These are phyloP conservation scores for Gallinago nigripennis DNA, from an alignment of 2,797 vertebrate genomes.

Conservation along the genomic window DNA sequence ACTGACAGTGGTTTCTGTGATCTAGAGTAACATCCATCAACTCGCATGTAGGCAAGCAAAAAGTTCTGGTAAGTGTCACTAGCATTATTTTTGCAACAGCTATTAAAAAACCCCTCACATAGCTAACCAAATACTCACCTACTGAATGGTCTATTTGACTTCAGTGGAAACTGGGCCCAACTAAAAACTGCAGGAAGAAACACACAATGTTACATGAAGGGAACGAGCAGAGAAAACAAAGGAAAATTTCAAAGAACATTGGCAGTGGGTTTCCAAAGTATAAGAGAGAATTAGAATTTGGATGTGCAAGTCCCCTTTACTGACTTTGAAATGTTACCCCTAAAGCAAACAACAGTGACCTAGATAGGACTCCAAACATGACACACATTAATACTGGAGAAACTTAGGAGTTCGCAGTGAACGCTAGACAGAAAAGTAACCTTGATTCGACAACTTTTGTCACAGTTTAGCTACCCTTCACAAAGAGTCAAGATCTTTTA, in stretches of 20 bases:
- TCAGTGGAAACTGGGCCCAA: background rate
- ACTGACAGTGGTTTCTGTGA: background rate
- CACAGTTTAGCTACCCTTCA: background rate
- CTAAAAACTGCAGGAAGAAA: background rate
- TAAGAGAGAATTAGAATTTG: background rate
- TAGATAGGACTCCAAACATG: background rate
- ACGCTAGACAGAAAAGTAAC: background rate
- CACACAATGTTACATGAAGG: background rate
- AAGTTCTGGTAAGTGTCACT: background rate
- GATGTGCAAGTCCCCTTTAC: background rate
- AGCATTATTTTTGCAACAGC: constrained; percentile 11
- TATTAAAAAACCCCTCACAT: background rate
- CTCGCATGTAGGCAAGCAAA: background rate
- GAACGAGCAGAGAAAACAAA: constrained; percentile 2
- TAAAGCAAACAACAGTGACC: background rate
- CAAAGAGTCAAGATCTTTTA: background rate
- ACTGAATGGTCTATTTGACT: background rate
- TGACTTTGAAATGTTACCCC: background rate
- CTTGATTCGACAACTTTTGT: background rate
- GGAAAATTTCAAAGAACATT: background rate
- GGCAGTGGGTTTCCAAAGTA: background rate
- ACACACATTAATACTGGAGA: background rate
- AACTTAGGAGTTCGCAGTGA: background rate
- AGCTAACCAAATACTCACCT: background rate
- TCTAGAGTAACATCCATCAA: background rate